Conservation (phyloP, 2,113 vertebrate species). For the Malurus alboscapulatus region DNA sequence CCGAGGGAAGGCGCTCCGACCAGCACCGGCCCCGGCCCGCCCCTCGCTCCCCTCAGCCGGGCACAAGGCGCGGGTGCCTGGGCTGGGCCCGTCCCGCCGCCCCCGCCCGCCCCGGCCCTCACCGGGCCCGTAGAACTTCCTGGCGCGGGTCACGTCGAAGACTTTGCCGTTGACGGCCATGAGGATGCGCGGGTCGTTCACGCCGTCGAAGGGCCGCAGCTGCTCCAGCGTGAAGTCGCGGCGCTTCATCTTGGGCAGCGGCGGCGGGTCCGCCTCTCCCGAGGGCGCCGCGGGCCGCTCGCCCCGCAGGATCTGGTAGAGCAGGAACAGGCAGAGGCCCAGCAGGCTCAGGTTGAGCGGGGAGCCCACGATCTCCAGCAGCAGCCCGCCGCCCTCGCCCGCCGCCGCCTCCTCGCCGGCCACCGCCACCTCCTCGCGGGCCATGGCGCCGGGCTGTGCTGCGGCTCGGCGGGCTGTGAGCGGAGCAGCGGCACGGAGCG, state of each 20-base stretch:
- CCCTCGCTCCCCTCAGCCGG: not conserved
- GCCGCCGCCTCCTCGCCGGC: slow-evolving; percentile 64
- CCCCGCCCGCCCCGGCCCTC: not conserved
- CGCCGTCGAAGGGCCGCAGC: slow-evolving; percentile 84
- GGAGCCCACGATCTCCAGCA: slow-evolving; percentile 89
- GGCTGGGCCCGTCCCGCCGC: not conserved
- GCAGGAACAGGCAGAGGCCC: slow-evolving; percentile 87
- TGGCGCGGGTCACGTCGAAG: slow-evolving; percentile 91
- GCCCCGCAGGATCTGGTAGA: slow-evolving; percentile 91
- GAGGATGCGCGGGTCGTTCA: slow-evolving; percentile 84
- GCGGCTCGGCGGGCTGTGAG: not conserved
- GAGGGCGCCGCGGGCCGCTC: slow-evolving; percentile 73
- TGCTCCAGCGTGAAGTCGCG: slow-evolving; percentile 87
- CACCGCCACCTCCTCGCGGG: not conserved
- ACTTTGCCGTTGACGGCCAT: slow-evolving; percentile 94
- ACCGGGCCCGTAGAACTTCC: slow-evolving; percentile 96
- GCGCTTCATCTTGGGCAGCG: slow-evolving; percentile 83
- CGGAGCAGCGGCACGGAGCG: too few relatives aligned
- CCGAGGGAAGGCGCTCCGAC: not conserved
- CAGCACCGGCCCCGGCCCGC: not conserved
- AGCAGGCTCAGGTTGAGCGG: slow-evolving; percentile 90
- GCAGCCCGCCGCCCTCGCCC: slow-evolving; percentile 76
- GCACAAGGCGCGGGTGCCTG: not conserved
- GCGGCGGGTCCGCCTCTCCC: slow-evolving; percentile 71
- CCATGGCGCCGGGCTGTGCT: not conserved